Base-by-base conservation (phyloP, 2,113 vertebrate species). In the Pedetes capensis region DNA sequence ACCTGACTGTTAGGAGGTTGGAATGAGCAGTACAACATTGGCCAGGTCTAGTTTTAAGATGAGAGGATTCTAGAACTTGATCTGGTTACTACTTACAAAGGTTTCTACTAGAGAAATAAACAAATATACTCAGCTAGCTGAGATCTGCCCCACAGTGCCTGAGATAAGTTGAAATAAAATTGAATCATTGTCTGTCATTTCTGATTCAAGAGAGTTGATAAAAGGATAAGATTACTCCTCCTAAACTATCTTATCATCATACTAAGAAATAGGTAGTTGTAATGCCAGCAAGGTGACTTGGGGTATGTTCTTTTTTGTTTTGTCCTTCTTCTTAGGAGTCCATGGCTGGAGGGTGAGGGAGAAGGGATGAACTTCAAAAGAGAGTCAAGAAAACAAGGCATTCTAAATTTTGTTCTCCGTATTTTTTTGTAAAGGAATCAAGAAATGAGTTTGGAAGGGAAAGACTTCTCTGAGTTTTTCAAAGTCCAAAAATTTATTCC, bases 91-190 rank as follows among this genome's bases (percentile, higher is more conserved):
- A 75, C 34, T 55, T 91, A 1, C 71, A 57, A 72, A 47, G 88
- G 20, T 93, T 93, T 91, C 68, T 95, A 17, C 59, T 91, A 49
- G 12, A 64, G 29, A 90, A 90, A 83, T 89, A 87, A 72, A 75
- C 16, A 17, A 23, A 37, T 84, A 39, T 32, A 42, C 22, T 55
- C 23, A 23, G 2, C 47, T 18, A 37, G 63, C 34, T 51, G 34
- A 68, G 57, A 47, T 86, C 44, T 78, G 9, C 47, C 39, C 47
- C 47, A 88, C 51, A 75, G 51, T 61, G 49, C 51, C 34, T 69
- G 44, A 81, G 59, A 68, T 91, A 69, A 69, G 8, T 47, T 51
- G 25, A 57, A 66, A 37, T 91, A 55, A 79, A 53, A 57, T 42
- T 47, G 80, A 69, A 59, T 71, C 76, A 69, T 49, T 53, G 22